Base-by-base conservation (phyloP, 2,797 vertebrate species). In the Coracias cyanogaster region DNA sequence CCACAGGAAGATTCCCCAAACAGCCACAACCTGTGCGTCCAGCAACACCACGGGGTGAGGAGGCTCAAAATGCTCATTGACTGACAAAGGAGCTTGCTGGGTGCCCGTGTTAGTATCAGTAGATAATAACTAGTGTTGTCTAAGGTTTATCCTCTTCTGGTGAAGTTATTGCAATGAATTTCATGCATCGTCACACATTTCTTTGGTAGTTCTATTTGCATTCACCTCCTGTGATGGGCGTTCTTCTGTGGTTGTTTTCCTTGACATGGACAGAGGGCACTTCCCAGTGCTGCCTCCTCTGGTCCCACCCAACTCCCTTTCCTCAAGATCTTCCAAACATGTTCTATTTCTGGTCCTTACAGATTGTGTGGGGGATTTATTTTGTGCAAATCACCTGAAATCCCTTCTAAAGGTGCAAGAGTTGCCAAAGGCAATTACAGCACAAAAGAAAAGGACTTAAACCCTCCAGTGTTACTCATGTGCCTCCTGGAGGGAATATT, bases 321-420 rank as follows among this genome's bases (percentile, higher is more conserved):
- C 49, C 54, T 61, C 15, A 16, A 19, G 17, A 13, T 28, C 15
- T 52, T 28, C 26, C 76, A 28, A 19, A 43, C 2, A 4, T 1
- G 3, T n/a, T 10, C 16, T 17, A 1, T n/a, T 64, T 35, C 55
- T 77, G 24, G 5, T 35, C 33, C 9, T 39, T n/a, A 9, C 13
- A 17, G 7, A 0, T 25, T 28, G 4, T 1, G 2, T 1, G 4
- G n/a, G 37, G 5, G 39, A 82, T 11, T n/a, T 87, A 28, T 58
- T 73, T 39, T 49, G 46, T 16, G 24, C 52, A 62, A 26, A 39
- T 52, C 48, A 57, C 54, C 49, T 37, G 10, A 70, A 95, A 81
- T 66, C n/a, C 19, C 26, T 60, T 62, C 43, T n/a, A 51, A 60
- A 90, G 9, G 21, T 45, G 16, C 8, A 43, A 17, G 45, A 43